These are phyloP conservation scores for Triplophysa rosa DNA, from an alignment of 2,113 vertebrate species.

Conservation along the genomic window DNA sequence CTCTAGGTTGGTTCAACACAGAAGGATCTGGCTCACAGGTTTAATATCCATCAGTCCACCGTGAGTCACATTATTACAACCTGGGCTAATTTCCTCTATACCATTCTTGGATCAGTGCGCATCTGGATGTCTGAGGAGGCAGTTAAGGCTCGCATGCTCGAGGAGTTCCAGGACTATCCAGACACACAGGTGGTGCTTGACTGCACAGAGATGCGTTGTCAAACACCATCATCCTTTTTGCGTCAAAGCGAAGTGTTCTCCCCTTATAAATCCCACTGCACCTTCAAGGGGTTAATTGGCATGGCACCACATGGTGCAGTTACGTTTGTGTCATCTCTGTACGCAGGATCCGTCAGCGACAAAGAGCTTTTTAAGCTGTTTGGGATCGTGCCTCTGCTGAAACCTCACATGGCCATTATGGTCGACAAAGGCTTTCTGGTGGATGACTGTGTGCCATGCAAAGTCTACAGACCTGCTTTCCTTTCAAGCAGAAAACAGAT, in stretches of 20 bases:
- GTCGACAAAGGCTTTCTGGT: no score
- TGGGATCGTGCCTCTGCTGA: no score
- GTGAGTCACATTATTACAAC: slow-evolving; percentile 1
- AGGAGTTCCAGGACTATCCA: slow-evolving; percentile 1
- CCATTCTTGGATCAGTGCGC: neutral
- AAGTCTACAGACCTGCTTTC: no score
- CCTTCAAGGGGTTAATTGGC: slow-evolving; percentile 20
- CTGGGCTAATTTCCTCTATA: slow-evolving; percentile 8
- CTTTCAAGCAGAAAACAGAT: no score
- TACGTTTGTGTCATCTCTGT: no score
- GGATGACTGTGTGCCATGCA: no score
- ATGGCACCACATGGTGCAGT: no score
- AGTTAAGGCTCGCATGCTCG: neutral
- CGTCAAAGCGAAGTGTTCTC: neutral
- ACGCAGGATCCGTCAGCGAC: no score
- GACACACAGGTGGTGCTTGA: neutral
- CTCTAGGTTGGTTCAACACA: neutral
- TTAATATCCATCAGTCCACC: slow-evolving; percentile 8
- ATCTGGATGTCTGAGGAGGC: slow-evolving; percentile 10
- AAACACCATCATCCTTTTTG: neutral
- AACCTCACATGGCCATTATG: no score
- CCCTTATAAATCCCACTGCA: slow-evolving; percentile 30
- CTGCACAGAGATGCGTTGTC: neutral
- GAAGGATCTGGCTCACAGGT: slow-evolving; percentile 5
- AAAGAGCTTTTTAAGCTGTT: no score